Evolutionary conservation across 2,888 invertebrate genomes (phyloP), one percentile per base, ranked within the genome.

Genomic region (Drosophila parthenogenetica): DNA sequence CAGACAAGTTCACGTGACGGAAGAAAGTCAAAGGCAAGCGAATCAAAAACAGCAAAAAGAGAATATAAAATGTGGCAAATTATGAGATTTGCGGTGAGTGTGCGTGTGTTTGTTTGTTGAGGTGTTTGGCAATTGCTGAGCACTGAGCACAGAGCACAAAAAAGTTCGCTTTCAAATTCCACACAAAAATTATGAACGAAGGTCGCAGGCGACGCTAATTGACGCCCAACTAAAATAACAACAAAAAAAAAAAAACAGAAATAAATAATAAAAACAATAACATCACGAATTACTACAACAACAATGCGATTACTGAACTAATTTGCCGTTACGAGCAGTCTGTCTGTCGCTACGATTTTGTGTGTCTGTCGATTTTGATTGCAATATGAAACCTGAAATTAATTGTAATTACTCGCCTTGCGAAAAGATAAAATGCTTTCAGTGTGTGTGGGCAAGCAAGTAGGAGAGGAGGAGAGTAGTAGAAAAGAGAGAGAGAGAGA

Each of bases 301-400:
- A 74, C 55, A 51, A 16, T 51, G 59, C 62, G 78, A 78, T 75
- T 73, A 61, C 64, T 69, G 76, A 81, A 64, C 79, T 69, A 77
- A 69, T 83, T 77, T 81, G 64, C 51, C 66, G 67, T 66, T 58
- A 59, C 37, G 49, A 16, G 13, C 16, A 4, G 8, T 42, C 25
- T 62, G 35, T 32, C 32, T 13, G 42, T 37, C 25, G n/a, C 50
- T 46, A 58, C 57, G 54, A 5, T 29, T 29, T 29, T 29, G 29
- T 29, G 8, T n/a, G 29, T 11, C 66, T 73, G 70, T 62, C 71
- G 69, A 77, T 75, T 84, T 79, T 87, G 76, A 81, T 84, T 70
- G 87, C 87, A 77, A 77, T 77, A 75, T 79, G 71, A 85, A 87
- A 82, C 75, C 87, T 72, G 72, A 73, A 86, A 86, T 89, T 82